These are phyloP conservation scores for Ophthalmolycus amberensis DNA, from an alignment of 2,113 vertebrate species.

Conservation along the genomic window DNA sequence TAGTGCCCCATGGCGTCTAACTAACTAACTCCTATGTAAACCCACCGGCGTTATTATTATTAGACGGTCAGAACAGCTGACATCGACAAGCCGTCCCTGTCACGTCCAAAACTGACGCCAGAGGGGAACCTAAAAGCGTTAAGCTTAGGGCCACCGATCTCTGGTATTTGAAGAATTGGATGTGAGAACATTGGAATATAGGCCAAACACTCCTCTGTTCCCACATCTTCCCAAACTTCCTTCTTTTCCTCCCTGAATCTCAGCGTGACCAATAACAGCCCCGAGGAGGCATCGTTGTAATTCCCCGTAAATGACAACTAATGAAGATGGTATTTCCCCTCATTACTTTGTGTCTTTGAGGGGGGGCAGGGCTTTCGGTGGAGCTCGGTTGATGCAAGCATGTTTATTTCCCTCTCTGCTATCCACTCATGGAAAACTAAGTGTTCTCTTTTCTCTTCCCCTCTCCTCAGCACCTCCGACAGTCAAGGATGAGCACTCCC, in stretches of 20 bases:
- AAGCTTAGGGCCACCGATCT: neutral
- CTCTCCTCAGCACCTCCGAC: slow-evolving; percentile 22
- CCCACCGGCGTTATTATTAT: too few species aligned
- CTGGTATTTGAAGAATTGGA: neutral
- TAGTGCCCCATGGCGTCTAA: too few species aligned
- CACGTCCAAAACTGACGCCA: neutral
- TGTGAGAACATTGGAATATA: slow-evolving; percentile 13
- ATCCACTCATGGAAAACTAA: neutral
- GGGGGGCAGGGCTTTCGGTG: slow-evolving; percentile 20
- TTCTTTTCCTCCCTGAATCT: slow-evolving; percentile 28
- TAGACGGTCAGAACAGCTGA: too few species aligned
- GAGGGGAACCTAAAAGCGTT: neutral
- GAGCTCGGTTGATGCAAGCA: slow-evolving; percentile 30
- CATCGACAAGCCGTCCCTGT: too few species aligned
- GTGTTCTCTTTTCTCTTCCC: neutral
- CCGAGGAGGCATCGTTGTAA: slow-evolving; percentile 58
- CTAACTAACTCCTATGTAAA: too few species aligned
- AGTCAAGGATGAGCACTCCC: slow-evolving; percentile 44
- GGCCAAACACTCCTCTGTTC: slow-evolving; percentile 46
- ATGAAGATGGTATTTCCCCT: slow-evolving; percentile 68
- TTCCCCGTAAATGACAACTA: slow-evolving; percentile 77
- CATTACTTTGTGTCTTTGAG: slow-evolving; percentile 56
- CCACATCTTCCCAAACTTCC: slow-evolving; percentile 24
- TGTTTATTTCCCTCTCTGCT: slow-evolving; percentile 19
- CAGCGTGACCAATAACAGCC: slow-evolving; percentile 73